phyloP scores from a whole-genome alignment of 2,888 invertebrate genomes.

The Maniola hyperantus region DNA sequence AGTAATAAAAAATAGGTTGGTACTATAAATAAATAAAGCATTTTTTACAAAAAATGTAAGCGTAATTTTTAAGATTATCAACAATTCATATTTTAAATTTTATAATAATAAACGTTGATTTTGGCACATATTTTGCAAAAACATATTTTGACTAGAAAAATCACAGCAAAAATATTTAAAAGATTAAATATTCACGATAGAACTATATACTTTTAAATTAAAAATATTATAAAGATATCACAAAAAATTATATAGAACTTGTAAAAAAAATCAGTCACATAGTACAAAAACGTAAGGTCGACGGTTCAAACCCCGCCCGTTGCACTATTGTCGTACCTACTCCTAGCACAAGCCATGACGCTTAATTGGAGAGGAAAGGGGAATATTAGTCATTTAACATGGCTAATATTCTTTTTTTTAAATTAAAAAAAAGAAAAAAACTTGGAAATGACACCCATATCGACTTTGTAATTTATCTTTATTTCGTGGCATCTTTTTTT shows the following conservation, averaged over 20 bases:
- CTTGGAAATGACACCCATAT: no score
- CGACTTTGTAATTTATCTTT: no score
- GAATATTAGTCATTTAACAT: no score
- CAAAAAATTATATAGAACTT: neutral
- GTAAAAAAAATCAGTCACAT: neutral
- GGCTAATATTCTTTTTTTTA: no score
- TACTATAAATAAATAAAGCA: neutral
- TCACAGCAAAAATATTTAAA: neutral
- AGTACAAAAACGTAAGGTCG: no score
- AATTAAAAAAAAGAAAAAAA: no score
- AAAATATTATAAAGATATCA: neutral
- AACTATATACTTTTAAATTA: neutral
- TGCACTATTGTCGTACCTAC: no score
- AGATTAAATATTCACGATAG: neutral
- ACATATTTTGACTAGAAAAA: constrained; percentile 8
- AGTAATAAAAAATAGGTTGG: neutral
- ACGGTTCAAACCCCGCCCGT: no score
- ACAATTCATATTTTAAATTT: neutral
- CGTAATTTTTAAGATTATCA: constrained; percentile 1
- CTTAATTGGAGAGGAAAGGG: no score
- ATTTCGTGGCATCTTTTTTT: no score
- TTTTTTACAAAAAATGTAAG: neutral
- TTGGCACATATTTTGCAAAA: constrained; percentile 16
- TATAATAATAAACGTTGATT: neutral
- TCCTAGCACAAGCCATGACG: no score